These are phyloP conservation scores for Thyatira batis DNA, from an alignment of 2,888 invertebrate species.

Conservation along the genomic window DNA sequence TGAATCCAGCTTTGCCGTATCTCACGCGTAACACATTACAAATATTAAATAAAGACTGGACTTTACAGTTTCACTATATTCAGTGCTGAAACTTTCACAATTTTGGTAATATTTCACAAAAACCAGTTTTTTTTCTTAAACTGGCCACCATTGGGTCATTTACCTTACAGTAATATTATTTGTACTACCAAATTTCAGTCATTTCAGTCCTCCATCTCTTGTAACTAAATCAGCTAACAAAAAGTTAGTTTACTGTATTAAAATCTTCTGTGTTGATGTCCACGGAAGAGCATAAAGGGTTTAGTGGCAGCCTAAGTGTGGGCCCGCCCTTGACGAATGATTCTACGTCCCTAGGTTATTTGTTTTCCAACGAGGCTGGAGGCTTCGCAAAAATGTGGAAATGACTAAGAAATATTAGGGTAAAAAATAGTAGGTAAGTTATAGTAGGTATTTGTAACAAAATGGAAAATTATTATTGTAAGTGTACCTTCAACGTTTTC, in stretches of 20 bases:
- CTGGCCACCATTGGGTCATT: too few species aligned
- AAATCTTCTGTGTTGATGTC: conserved; percentile 6
- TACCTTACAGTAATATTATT: too few species aligned
- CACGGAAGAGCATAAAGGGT: conserved; percentile 40
- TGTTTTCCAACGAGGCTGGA: conserved; percentile 22
- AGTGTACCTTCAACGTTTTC: background rate
- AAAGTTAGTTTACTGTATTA: background rate
- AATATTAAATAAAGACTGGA: too few species aligned
- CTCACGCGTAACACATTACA: too few species aligned
- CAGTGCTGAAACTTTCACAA: too few species aligned
- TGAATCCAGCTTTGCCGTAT: too few species aligned
- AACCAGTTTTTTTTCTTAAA: too few species aligned
- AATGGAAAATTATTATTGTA: background rate
- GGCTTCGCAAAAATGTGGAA: conserved; percentile 25
- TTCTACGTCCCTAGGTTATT: conserved; percentile 18
- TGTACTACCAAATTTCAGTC: too few species aligned
- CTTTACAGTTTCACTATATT: too few species aligned
- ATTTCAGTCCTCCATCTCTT: too few species aligned
- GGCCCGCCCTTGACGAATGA: conserved; percentile 42
- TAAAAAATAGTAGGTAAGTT: background rate
- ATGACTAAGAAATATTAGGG: conserved; percentile 26
- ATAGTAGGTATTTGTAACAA: background rate
- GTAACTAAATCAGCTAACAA: background rate
- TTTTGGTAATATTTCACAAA: too few species aligned
- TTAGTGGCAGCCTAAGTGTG: conserved; percentile 39